Conservation (phyloP, 2,888 invertebrate species). For the Acleris sparsana region DNA sequence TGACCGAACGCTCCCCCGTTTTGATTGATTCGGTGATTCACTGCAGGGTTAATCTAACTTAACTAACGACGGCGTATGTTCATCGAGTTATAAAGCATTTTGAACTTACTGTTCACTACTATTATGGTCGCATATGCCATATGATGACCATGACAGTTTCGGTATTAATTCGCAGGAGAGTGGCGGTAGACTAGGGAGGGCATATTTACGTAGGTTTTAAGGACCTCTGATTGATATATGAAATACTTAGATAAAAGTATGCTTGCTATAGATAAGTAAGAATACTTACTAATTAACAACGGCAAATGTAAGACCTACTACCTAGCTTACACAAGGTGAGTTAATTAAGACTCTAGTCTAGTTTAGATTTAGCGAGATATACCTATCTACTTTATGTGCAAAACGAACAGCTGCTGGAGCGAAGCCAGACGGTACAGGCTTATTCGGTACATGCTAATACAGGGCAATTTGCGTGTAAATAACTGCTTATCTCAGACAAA, state of each 20-base stretch:
- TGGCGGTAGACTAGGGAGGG: too few relatives aligned
- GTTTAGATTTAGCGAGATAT: conserved; percentile 18
- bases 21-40: conserved; percentile 34
- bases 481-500: conserved; percentile 10
- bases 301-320: conserved; percentile 8
- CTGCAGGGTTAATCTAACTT: neutral
- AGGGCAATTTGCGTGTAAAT: conserved; percentile 22
- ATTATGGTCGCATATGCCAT: neutral
- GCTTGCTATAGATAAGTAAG: conserved; percentile 2
- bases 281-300: conserved; percentile 15
- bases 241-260: neutral
- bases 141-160: too few relatives aligned
- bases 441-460: conserved; percentile 26
- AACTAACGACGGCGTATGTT: neutral
- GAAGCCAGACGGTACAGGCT: conserved; percentile 14
- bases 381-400: conserved; percentile 18
- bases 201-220: too few relatives aligned
- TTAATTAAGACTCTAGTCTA: conserved; percentile 31
- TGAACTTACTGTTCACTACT: neutral
- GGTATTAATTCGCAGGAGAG: too few relatives aligned
- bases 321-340: conserved; percentile 20
- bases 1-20: conserved; percentile 26
- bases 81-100: neutral
- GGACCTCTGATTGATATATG: too few relatives aligned
- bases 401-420: conserved; percentile 22